Evolutionary conservation across 2,888 invertebrate species (phyloP).

Genomic region (Bursaphelenchus okinawaensis): DNA sequence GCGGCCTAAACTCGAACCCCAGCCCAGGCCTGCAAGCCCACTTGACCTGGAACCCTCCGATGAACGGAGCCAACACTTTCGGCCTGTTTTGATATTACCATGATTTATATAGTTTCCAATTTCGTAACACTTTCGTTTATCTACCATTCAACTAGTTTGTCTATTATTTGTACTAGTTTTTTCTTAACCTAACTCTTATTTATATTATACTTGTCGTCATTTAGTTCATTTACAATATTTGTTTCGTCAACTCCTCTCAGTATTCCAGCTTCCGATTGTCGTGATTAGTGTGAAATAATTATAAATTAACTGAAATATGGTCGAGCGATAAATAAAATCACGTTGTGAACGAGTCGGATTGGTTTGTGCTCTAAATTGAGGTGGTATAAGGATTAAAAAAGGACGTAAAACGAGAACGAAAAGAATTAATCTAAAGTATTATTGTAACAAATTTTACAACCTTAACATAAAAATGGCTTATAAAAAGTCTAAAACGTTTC

Average conservation of each 20-base stretch:
- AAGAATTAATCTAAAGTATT: too few species aligned
- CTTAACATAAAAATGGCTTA: too few species aligned
- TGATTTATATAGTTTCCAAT: not conserved
- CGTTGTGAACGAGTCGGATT: too few species aligned
- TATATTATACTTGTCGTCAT: not conserved
- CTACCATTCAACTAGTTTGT: not conserved
- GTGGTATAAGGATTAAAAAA: too few species aligned
- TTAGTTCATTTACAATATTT: not conserved
- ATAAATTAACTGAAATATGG: not conserved
- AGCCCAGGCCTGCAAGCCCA: not conserved
- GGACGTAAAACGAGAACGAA: too few species aligned
- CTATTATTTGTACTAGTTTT: too few species aligned
- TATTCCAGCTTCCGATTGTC: not conserved
- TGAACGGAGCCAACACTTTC: not conserved
- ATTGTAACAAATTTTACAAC: too few species aligned
- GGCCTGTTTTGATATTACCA: not conserved
- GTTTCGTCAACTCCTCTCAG: not conserved
- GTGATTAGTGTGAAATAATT: not conserved
- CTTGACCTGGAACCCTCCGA: not conserved
- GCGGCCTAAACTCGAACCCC: not conserved
- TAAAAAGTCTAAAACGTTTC: too few species aligned
- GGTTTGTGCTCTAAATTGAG: too few species aligned
- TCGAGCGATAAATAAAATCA: not conserved
- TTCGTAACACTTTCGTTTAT: not conserved
- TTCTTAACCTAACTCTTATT: not conserved